Evolutionary conservation across 2,113 vertebrate species (phyloP).

Genomic region (Apeltes quadracus): DNA sequence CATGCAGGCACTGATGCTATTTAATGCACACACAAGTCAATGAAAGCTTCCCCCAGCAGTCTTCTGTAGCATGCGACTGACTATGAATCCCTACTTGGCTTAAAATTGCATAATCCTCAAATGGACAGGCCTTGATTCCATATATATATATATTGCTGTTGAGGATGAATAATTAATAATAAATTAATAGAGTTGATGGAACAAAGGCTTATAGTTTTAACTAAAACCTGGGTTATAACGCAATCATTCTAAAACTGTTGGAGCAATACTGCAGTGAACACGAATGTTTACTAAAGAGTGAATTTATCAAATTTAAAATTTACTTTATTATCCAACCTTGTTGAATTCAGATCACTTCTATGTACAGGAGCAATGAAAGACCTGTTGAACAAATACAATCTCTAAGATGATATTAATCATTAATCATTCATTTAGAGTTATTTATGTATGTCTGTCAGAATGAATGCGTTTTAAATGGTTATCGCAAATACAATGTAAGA

Average conservation of each 20-base stretch:
- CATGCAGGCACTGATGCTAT: constrained; percentile 18
- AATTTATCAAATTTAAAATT: neutral
- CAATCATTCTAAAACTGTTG: neutral
- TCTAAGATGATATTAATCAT: neutral
- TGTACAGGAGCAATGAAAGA: constrained; percentile 3
- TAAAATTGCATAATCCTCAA: constrained; percentile 50
- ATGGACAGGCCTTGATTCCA: neutral
- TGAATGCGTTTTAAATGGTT: neutral
- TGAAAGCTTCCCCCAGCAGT: constrained; percentile 23
- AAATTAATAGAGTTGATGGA: constrained; percentile 1
- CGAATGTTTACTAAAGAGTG: neutral
- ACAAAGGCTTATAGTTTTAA: neutral
- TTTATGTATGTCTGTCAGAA: neutral
- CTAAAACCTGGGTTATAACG: neutral
- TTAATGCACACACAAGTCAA: constrained; percentile 42
- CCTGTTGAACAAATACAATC: constrained; percentile 11
- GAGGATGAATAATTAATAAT: too few relatives aligned
- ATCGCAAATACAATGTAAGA: neutral
- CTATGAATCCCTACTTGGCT: constrained; percentile 37
- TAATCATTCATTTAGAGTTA: neutral
- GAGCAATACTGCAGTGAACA: neutral
- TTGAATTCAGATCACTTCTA: neutral
- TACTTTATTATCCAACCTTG: neutral
- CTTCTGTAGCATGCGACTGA: constrained; percentile 49
- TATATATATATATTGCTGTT: constrained; percentile 7